phyloP scores from a whole-genome alignment of 2,888 invertebrate genomes.

The Euproctis similis region DNA sequence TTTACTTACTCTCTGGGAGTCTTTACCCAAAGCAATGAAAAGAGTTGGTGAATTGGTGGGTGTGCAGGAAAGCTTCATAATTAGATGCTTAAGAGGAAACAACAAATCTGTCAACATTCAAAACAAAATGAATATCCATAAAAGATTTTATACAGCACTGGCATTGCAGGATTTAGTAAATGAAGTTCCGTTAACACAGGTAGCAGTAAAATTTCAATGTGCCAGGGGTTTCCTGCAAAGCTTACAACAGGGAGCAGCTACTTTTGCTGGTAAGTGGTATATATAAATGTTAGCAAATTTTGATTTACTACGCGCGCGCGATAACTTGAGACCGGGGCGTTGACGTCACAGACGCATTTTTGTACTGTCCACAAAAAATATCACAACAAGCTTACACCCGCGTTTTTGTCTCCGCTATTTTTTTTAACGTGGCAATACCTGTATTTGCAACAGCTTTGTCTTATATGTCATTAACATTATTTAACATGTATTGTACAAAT shows the following conservation, averaged over 20 bases:
- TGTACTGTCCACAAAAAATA: no score
- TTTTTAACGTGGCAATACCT: neutral
- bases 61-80: conserved; percentile 89
- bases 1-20: conserved; percentile 88
- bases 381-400: no score
- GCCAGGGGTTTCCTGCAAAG: conserved; percentile 94
- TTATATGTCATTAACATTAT: no score
- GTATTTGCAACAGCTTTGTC: no score
- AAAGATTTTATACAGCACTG: conserved; percentile 90
- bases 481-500: no score
- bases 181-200: conserved; percentile 87
- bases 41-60: conserved; percentile 93
- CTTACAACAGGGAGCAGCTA: conserved; percentile 94
- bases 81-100: conserved; percentile 83
- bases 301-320: no score
- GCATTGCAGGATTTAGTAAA: conserved; percentile 95
- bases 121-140: conserved; percentile 78
- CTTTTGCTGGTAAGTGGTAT: conserved; percentile 86
- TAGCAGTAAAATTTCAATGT: conserved; percentile 90
- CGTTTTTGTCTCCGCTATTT: no score
- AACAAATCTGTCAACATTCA: conserved; percentile 73
- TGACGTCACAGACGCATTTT: no score
- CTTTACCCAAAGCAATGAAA: conserved; percentile 84
- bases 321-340: no score
- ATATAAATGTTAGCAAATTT: no score